These are phyloP conservation scores for Sphaerophoria taeniata DNA, from an alignment of 2,888 invertebrate species.

Conservation along the genomic window DNA sequence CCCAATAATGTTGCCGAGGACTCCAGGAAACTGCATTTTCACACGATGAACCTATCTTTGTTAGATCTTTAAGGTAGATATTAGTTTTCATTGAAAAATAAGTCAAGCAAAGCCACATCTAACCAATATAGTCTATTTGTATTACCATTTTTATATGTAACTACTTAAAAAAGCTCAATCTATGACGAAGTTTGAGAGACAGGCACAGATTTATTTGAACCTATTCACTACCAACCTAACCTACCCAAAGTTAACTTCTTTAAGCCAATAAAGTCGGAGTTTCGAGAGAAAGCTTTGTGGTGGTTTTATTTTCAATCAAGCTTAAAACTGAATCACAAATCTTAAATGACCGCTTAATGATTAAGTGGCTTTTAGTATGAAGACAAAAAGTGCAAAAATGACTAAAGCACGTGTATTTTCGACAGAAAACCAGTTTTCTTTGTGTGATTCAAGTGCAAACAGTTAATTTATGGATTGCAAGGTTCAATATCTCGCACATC, in stretches of 20 bases:
- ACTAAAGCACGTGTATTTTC: slow-evolving; percentile 34
- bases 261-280: not conserved
- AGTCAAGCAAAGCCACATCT: slow-evolving; percentile 26
- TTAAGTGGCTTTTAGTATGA: not conserved
- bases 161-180: slow-evolving; percentile 20
- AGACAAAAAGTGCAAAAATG: not conserved
- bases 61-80: not conserved
- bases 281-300: slow-evolving; percentile 46
- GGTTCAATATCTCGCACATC: slow-evolving; percentile 18
- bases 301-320: not conserved
- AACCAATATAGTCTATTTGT: not conserved
- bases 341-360: slow-evolving; percentile 1
- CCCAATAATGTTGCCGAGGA: slow-evolving; percentile 48
- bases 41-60: not conserved
- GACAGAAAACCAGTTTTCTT: slow-evolving; percentile 14
- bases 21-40: slow-evolving; percentile 62
- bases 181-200: slow-evolving; percentile 12
- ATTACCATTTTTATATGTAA: too few relatives aligned
- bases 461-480: slow-evolving; percentile 10
- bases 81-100: slow-evolving; percentile 34
- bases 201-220: not conserved
- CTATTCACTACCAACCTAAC: too few relatives aligned
- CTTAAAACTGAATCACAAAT: slow-evolving; percentile 11
- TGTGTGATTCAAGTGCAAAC: slow-evolving; percentile 48
- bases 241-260: not conserved